A percentile compares a stretch with the other conserved stretches of the same genome.
Conservation (phyloP, 2,797 vertebrate genomes). For the Apogon hyalosoma region DNA sequence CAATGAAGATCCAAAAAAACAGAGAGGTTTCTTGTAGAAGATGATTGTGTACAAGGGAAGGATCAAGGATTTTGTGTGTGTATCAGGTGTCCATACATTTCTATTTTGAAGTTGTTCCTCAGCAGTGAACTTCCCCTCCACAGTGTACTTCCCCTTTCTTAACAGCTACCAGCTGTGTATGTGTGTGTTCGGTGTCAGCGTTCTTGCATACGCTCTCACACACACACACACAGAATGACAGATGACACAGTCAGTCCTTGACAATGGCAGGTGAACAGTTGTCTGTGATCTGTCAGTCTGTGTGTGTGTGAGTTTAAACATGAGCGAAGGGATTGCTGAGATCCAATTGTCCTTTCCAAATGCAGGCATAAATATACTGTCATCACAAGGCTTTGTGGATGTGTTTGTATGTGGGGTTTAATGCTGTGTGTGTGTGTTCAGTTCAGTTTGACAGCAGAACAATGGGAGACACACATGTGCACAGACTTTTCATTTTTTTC, state of each 20-base stretch:
- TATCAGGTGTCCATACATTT: constrained; percentile 55
- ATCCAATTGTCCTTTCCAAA: constrained; percentile 53
- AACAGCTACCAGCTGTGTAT: constrained; percentile 34
- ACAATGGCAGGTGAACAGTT: constrained; percentile 60
- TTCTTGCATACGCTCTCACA: constrained; percentile 18
- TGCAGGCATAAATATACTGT: constrained; percentile 55
- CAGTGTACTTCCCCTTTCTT: constrained; percentile 62
- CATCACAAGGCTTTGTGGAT: constrained; percentile 40
- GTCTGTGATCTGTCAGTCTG: constrained; percentile 47
- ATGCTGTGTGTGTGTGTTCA: constrained; percentile 33
- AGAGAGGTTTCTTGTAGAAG: background rate
- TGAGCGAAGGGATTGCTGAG: constrained; percentile 37
- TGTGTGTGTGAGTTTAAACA: constrained; percentile 34
- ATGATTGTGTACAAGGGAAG: constrained; percentile 7
- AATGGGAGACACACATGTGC: constrained; percentile 38
- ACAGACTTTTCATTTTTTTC: constrained; percentile 61
- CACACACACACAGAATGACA: constrained; percentile 16
- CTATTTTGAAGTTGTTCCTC: constrained; percentile 56
- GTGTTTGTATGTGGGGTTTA: constrained; percentile 25
- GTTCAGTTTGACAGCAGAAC: constrained; percentile 51
- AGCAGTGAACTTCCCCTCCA: constrained; percentile 52
- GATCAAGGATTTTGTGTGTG: constrained; percentile 13
- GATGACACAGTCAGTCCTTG: constrained; percentile 37
- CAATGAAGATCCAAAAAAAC: constrained; percentile 43
- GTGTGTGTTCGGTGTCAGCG: constrained; percentile 14